Evolutionary conservation across 2,113 vertebrate genomes (phyloP), one percentile per base, ranked within the genome.

Genomic region (Bubo scandiacus): DNA sequence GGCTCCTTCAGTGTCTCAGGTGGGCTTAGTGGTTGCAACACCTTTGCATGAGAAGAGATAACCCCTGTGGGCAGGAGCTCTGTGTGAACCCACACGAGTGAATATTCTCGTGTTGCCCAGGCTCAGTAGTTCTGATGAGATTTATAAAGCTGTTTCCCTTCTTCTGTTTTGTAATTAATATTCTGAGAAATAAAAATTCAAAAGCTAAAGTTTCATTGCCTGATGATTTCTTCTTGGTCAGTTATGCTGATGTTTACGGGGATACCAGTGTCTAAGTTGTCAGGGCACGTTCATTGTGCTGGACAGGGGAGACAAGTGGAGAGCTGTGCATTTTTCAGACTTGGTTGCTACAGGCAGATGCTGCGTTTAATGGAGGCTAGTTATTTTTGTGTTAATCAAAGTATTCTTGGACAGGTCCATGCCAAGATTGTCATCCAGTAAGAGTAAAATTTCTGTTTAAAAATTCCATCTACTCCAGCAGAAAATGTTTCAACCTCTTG

Each of bases 211-310:
- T 78, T 94, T 65, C 10, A 20, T 61, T 29, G n/a, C 32, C 34
- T 57, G 17, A 8, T 79, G 42, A 52, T 83, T 86, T 83, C 27
- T 80, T 30, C 52, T 49, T 68, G 54, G 14, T 63, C 78, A 43
- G 21, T 40, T 36, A 6, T 47, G 8, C 6, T 45, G 42, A 6
- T 65, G 16, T 58, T 43, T 38, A 11, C 1, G 2, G 58, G 47
- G 38, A 11, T 63, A 27, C 5, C 0, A 0, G 5, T 40, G 26
- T 23, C 13, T 36, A 42, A 11, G 22, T 4, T 61, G 38, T 11
- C 47, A 25, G 52, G 29, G 34, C 15, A 79, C 8, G 8, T 61
- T 68, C 5, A 0, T 57, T 32, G 26, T 55, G 58, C 14, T 40
- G 47, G 62, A n/a, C 11, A 17, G 45, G 14, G 57, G 3, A 65